These are phyloP conservation scores for Ridgeia piscesae DNA, from an alignment of 1,140 invertebrate species.

Conservation along the genomic window DNA sequence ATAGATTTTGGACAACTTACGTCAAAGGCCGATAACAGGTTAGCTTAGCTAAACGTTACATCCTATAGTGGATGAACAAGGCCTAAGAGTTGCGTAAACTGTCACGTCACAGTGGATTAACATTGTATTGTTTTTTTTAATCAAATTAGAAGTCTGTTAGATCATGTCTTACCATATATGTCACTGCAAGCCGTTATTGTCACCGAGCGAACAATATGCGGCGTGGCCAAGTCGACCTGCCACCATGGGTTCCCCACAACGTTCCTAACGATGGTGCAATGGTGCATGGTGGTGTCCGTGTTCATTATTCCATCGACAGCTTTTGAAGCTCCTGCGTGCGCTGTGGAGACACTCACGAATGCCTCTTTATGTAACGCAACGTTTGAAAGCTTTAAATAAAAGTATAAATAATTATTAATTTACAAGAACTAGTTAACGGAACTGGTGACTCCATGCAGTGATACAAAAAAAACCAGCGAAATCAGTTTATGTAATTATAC, in stretches of 20 bases:
- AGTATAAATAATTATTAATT: not conserved
- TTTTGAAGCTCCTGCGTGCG: not conserved
- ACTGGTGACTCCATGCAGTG: not conserved
- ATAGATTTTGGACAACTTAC: too few species aligned
- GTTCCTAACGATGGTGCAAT: not conserved
- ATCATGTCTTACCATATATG: not conserved
- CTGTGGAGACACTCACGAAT: not conserved
- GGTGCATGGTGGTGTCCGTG: not conserved
- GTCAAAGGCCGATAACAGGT: too few species aligned
- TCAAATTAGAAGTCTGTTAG: not conserved
- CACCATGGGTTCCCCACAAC: not conserved
- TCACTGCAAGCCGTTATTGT: not conserved
- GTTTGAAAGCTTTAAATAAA: not conserved
- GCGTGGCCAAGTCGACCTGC: not conserved
- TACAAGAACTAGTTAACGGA: too few species aligned
- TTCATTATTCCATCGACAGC: not conserved
- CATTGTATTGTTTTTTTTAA: not conserved
- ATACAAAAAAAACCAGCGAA: not conserved
- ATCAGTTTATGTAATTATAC: not conserved
- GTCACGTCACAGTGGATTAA: too few species aligned
- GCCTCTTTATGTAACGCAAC: not conserved
- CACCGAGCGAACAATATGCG: not conserved
- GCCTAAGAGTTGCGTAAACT: too few species aligned
- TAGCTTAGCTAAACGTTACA: too few species aligned
- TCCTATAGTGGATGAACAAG: too few species aligned